phyloP scores from a whole-genome alignment of 2,888 invertebrate genomes.

The Campoplex capitator region DNA sequence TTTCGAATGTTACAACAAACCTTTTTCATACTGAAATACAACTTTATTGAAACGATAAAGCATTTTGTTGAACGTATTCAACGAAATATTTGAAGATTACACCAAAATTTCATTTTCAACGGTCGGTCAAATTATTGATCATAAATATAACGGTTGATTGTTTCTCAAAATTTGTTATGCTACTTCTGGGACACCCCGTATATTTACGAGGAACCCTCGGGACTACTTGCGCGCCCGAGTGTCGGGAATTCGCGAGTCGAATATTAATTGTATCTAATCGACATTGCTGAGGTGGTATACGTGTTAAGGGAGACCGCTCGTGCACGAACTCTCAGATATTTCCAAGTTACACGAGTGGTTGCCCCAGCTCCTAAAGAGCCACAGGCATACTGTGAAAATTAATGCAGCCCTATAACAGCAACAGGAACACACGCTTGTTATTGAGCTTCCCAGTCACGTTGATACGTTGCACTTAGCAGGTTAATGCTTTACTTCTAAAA shows the following conservation, averaged over 20 bases:
- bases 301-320: conserved; percentile 39
- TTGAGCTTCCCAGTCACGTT: conserved; percentile 24
- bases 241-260: conserved; percentile 34
- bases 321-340: conserved; percentile 38
- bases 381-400: conserved; percentile 40
- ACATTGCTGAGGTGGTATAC: conserved; percentile 28
- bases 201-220: not conserved
- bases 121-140: no score
- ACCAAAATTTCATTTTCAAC: no score
- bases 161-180: not conserved
- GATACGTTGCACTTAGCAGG: conserved; percentile 2
- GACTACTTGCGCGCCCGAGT: not conserved
- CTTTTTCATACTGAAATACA: no score
- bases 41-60: no score
- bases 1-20: no score
- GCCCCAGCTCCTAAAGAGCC: conserved; percentile 5
- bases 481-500: not conserved
- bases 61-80: no score
- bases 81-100: no score
- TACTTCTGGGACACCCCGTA: not conserved
- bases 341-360: conserved; percentile 13
- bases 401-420: conserved; percentile 34
- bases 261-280: conserved; percentile 63
- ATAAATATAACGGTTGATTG: not conserved
- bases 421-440: conserved; percentile 9